phyloP scores from a whole-genome alignment of 2,113 vertebrate species.

The Serinus canaria region DNA sequence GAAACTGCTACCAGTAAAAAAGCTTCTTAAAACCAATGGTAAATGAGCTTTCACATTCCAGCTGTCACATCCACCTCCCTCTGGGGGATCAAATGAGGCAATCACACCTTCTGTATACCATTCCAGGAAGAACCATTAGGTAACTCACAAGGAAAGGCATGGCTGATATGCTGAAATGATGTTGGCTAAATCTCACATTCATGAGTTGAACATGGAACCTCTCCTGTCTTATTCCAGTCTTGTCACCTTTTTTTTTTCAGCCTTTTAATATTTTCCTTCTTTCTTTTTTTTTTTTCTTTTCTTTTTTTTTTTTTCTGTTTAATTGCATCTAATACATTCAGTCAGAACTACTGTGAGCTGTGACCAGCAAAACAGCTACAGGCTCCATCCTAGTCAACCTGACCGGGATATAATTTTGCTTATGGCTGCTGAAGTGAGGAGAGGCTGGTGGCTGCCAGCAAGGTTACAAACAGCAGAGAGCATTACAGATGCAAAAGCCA shows the following conservation, averaged over 20 bases:
- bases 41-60: background rate
- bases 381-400: background rate
- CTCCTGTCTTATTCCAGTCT: background rate
- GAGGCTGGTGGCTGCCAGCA: background rate
- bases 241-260: background rate
- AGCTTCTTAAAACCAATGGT: rapidly evolving
- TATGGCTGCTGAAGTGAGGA: background rate
- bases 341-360: background rate
- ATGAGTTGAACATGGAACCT: background rate
- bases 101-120: background rate
- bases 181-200: background rate
- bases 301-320: background rate
- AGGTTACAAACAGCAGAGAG: background rate
- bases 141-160: background rate
- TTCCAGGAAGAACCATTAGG: background rate
- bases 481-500: background rate
- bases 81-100: background rate
- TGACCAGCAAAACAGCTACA: background rate
- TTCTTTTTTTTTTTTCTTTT: background rate
- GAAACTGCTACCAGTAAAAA: background rate
- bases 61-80: background rate
- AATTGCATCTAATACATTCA: background rate
- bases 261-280: background rate
- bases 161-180: background rate
- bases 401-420: background rate